Base-by-base conservation (phyloP, 2,113 vertebrate species). In the Engystomops pustulosus region DNA sequence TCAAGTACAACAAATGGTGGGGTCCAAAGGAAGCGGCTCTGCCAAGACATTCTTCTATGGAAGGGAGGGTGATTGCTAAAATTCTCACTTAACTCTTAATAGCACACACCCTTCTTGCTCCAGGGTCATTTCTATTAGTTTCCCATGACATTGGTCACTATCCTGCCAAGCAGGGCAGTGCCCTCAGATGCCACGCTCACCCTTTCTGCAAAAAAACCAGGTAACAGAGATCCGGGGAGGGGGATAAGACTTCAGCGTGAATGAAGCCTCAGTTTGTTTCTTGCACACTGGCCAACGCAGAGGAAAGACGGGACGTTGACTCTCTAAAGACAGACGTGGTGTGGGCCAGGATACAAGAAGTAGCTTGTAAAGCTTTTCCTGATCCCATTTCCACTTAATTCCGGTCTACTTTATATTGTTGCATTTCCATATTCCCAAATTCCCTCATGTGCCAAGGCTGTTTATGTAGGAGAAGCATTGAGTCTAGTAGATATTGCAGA, bases 341-440 rank as follows among this genome's bases (percentile, higher is more conserved):
- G 17, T 4, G 7, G 36, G n/a, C 34, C 36, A 14, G 36, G 36
- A 41, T 38, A 70, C 36, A 38, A 44, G 9, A 23, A 69, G 18
- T n/a, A 38, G 58, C 15, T 62, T 62, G 58, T 4, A 62, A 65
- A 67, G 62, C 60, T 20, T 67, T 67, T 67, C 62, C 62, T 36
- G 60, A 65, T 65, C 14, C 5, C 4, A 65, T 65, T 67, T 67
- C 62, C 62, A 67, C 62, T 17, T 34, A 17, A 14, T 67, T 67
- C 62, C 17, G 62, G 17, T 67, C 30, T 36, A 34, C 11, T 20
- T 36, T 20, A 30, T 27, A 32, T 25, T 25, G 23, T 23, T 58
- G n/a, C 51, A 53, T 23, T 27, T 27, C 8, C 55, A 60, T 62
- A 30, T 15, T 32, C 25, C 6, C 60, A 65, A 0, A 32, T 17